These are phyloP conservation scores for Camponotus pennsylvanicus DNA, from an alignment of 1,140 invertebrate genomes.

Conservation along the genomic window DNA sequence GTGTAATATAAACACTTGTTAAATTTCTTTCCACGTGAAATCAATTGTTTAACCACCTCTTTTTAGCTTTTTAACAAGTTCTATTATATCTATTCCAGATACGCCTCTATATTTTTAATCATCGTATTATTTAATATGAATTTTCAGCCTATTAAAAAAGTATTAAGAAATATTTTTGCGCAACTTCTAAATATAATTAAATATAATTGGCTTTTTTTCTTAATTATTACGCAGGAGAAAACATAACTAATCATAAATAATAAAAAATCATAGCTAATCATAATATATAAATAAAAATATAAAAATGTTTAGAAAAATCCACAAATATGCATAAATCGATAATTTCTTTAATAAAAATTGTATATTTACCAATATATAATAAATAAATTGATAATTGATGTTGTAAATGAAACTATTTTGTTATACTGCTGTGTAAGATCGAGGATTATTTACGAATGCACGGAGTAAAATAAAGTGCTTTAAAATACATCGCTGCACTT, in stretches of 20 bases:
- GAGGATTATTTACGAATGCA: neutral
- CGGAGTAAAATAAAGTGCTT: neutral
- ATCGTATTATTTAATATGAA: too few relatives aligned
- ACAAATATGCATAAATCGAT: neutral
- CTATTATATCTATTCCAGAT: slow-evolving; percentile 8
- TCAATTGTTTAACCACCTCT: too few relatives aligned
- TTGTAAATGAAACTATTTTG: too few relatives aligned
- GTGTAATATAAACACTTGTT: too few relatives aligned
- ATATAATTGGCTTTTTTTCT: too few relatives aligned
- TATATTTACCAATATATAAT: neutral
- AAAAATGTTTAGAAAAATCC: neutral
- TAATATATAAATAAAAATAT: neutral
- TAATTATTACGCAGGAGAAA: neutral
- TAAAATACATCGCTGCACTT: neutral
- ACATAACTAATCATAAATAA: too few relatives aligned
- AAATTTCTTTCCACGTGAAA: too few relatives aligned
- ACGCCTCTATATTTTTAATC: neutral
- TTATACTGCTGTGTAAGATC: too few relatives aligned
- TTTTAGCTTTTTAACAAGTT: neutral
- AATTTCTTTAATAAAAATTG: neutral
- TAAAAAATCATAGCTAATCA: neutral
- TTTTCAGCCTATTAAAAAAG: too few relatives aligned
- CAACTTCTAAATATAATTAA: too few relatives aligned
- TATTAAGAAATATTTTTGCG: too few relatives aligned
- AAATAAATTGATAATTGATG: too few relatives aligned